These are phyloP conservation scores for Pseudorasbora parva DNA, from an alignment of 2,113 vertebrate species.

Conservation along the genomic window DNA sequence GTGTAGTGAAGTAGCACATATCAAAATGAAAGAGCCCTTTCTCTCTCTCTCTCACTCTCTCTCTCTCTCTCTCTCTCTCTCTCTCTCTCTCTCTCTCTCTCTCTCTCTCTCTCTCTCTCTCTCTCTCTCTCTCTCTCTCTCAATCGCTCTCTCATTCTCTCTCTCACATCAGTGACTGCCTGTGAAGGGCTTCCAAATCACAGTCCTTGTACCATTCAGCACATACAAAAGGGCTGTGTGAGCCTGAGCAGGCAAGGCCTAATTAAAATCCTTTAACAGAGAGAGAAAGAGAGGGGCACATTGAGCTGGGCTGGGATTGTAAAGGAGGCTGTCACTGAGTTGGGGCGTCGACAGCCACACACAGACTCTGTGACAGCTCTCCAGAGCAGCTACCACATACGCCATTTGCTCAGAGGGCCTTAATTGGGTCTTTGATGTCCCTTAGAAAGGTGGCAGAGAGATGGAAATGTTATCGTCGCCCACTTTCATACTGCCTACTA, in stretches of 20 bases:
- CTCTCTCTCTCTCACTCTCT: constrained; percentile 56
- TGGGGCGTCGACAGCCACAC: constrained; percentile 67
- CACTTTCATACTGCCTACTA: constrained; percentile 61
- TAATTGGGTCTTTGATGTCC: constrained; percentile 99
- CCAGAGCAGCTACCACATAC: constrained; percentile 81
- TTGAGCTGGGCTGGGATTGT: constrained; percentile 70
- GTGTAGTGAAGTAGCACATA: constrained; percentile 82
- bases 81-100: constrained; percentile 58
- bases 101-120: constrained; percentile 49
- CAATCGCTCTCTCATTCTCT: constrained; percentile 46
- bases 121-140: too few species aligned
- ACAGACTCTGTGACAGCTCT: constrained; percentile 83
- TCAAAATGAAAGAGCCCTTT: constrained; percentile 75
- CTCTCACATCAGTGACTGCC: constrained; percentile 69
- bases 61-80: constrained; percentile 41
- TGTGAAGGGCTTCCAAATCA: constrained; percentile 74
- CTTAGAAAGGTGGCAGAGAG: constrained; percentile 83
- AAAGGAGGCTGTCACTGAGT: constrained; percentile 69
- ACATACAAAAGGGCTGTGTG: constrained; percentile 77
- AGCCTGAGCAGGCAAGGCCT: constrained; percentile 82
- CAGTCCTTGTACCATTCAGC: constrained; percentile 80
- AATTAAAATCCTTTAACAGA: constrained; percentile 88
- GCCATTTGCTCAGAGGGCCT: constrained; percentile 86
- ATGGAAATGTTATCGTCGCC: constrained; percentile 63
- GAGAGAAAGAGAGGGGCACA: constrained; percentile 71